Percentiles rank a stretch among this genome's conserved stretches.
Conservation (phyloP, 2,113 vertebrate species). For the Anas platyrhynchos region DNA sequence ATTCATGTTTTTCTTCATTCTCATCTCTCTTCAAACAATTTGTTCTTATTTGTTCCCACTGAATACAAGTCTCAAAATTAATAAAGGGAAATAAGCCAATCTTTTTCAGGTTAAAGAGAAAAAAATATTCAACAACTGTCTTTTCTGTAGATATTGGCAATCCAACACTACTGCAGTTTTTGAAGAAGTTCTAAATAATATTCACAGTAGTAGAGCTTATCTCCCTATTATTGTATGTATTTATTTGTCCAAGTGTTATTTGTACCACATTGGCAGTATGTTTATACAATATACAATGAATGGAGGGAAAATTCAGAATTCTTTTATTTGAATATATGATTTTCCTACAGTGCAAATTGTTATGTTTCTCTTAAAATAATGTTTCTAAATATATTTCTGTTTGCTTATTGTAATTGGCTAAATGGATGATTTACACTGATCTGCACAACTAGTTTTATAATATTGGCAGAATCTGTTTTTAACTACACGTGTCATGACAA, state of each 20-base stretch:
- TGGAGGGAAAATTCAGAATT: not conserved
- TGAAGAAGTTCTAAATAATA: not conserved
- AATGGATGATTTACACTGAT: not conserved
- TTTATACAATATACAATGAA: not conserved
- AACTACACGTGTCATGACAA: not conserved
- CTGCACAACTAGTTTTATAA: not conserved
- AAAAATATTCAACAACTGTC: not conserved
- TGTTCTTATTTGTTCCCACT: not conserved
- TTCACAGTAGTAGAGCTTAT: not conserved
- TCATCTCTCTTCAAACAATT: not conserved
- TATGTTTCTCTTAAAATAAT: not conserved
- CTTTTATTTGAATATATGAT: not conserved
- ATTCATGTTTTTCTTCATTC: not conserved
- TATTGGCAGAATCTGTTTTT: not conserved
- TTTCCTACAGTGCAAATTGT: not conserved
- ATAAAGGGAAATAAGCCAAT: fast-evolving
- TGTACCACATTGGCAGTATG: not conserved
- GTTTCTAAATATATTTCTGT: not conserved
- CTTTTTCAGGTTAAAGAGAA: not conserved
- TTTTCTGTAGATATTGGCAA: not conserved
- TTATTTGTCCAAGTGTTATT: not conserved
- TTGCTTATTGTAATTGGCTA: not conserved
- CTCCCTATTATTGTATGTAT: not conserved
- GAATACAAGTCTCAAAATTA: not conserved
- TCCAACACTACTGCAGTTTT: not conserved